These are phyloP conservation scores for Aphidius colemani DNA, from an alignment of 2,888 invertebrate species.

Conservation along the genomic window DNA sequence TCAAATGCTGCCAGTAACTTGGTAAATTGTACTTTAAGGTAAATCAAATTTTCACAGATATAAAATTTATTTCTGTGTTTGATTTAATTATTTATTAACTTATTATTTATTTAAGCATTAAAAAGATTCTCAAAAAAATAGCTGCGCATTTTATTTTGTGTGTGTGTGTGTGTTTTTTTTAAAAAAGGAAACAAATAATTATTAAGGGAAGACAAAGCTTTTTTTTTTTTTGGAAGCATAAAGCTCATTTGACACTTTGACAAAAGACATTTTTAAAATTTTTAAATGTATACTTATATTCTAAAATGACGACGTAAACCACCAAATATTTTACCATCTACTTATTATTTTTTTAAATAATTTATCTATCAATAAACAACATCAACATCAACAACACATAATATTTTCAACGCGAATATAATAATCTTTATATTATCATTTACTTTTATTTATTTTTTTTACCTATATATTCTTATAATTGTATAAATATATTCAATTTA, in stretches of 20 bases:
- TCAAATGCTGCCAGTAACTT: too few species aligned
- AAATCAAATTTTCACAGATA: too few species aligned
- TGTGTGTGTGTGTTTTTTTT: too few species aligned
- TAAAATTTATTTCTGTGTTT: too few species aligned
- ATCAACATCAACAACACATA: conserved; percentile 60
- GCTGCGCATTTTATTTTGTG: too few species aligned
- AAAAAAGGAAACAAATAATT: background rate
- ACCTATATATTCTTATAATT: conserved; percentile 29
- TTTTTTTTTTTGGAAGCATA: background rate
- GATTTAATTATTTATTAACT: too few species aligned
- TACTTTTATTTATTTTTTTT: conserved; percentile 24
- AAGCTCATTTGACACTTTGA: conserved; percentile 31
- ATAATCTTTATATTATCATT: conserved; percentile 30
- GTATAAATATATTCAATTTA: conserved; percentile 25
- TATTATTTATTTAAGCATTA: too few species aligned
- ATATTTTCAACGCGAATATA: conserved; percentile 53
- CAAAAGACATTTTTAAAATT: conserved; percentile 32
- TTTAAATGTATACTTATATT: conserved; percentile 26
- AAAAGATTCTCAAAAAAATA: too few species aligned
- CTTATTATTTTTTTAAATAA: conserved; percentile 28
- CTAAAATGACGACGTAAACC: conserved; percentile 18
- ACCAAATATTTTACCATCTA: conserved; percentile 16
- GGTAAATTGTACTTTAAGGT: too few species aligned
- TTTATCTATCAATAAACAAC: conserved; percentile 53
- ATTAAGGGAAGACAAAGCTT: conserved; percentile 21